Evolutionary conservation across 2,888 invertebrate genomes (phyloP).

Genomic region (Rhogogaster chlorosoma): DNA sequence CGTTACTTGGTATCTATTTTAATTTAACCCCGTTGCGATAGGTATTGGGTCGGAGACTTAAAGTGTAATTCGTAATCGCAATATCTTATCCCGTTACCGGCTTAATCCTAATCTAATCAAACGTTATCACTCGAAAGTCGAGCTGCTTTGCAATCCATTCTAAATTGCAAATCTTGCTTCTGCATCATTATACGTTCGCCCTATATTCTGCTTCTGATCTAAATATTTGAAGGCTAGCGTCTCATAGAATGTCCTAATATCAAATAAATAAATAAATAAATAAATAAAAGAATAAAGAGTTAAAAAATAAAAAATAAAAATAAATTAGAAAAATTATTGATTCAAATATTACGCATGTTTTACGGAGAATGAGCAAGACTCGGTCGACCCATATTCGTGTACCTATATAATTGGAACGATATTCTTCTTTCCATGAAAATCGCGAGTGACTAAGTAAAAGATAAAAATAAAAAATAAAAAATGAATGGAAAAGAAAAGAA

Average conservation of each 20-base stretch:
- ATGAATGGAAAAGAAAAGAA: neutral
- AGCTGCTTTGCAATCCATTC: neutral
- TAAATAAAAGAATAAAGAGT: neutral
- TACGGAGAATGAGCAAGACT: neutral
- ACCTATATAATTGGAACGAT: neutral
- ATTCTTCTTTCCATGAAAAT: neutral
- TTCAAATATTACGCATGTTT: neutral
- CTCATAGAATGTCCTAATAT: neutral
- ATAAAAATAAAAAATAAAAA: neutral
- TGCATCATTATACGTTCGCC: neutral
- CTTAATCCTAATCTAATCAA: constrained; percentile 37
- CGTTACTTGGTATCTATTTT: neutral
- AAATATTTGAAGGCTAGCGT: neutral
- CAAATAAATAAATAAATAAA: neutral
- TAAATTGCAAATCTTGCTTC: neutral
- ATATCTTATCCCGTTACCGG: constrained; percentile 16
- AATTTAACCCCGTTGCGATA: neutral
- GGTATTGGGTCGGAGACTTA: neutral
- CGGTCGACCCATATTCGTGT: neutral
- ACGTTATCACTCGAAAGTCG: constrained; percentile 3
- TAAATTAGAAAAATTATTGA: neutral
- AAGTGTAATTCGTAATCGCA: constrained; percentile 31
- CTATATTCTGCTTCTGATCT: neutral
- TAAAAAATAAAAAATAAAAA: neutral
- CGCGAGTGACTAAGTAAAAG: neutral